Conservation (phyloP, 1,140 invertebrate genomes). For the Orchesella cincta region DNA sequence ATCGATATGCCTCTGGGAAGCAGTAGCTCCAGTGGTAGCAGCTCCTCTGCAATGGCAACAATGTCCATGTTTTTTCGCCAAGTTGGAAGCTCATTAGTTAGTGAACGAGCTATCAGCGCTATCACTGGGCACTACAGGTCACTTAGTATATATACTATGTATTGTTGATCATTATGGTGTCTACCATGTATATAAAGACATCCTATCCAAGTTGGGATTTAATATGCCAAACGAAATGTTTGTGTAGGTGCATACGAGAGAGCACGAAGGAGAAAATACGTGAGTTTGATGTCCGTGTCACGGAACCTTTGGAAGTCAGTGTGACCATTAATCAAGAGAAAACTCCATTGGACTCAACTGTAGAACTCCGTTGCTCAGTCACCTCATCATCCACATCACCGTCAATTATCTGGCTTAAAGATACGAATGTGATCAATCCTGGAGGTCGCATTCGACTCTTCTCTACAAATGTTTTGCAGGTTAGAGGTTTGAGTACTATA, state of each 20-base stretch:
- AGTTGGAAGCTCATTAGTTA: constrained; percentile 44
- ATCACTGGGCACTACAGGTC: constrained; percentile 34
- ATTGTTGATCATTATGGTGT: too few relatives aligned
- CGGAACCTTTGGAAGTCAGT: constrained; percentile 35
- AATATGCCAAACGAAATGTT: too few relatives aligned
- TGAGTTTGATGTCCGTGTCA: constrained; percentile 45
- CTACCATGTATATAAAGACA: too few relatives aligned
- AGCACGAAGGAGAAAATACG: constrained; percentile 17
- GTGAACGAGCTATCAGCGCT: constrained; percentile 25
- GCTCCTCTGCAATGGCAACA: constrained; percentile 4
- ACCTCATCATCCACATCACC: constrained; percentile 33
- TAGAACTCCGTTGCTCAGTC: constrained; percentile 38
- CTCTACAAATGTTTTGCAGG: constrained; percentile 45
- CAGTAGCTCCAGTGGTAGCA: neutral
- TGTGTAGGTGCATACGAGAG: constrained; percentile 30
- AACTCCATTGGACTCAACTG: constrained; percentile 37
- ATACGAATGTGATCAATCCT: constrained; percentile 44
- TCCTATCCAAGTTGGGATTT: too few relatives aligned
- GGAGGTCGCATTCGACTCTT: constrained; percentile 43
- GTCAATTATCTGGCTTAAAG: constrained; percentile 50
- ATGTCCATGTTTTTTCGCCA: constrained; percentile 31
- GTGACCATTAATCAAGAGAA: constrained; percentile 44
- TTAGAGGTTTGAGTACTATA: neutral
- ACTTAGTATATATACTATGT: too few relatives aligned
- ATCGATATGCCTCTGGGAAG: neutral